phyloP scores from a whole-genome alignment of 2,888 invertebrate genomes.

The Xylota sylvarum region DNA sequence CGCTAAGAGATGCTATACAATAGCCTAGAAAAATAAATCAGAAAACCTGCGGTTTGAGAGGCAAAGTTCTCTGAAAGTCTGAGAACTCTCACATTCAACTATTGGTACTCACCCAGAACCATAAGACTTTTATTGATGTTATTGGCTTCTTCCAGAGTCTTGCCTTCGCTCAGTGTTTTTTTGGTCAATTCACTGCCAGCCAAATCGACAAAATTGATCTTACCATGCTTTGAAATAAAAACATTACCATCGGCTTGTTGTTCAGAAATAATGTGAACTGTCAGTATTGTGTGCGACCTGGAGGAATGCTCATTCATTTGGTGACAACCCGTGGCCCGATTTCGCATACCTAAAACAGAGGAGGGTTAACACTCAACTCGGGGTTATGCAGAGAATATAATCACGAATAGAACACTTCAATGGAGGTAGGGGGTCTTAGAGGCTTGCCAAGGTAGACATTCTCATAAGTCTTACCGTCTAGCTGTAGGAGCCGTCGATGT shows the following conservation, averaged over 20 bases:
- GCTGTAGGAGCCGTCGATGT: too few relatives aligned
- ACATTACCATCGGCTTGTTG: conserved; percentile 92
- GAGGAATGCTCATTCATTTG: conserved; percentile 97
- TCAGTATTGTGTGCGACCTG: conserved; percentile 93
- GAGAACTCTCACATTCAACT: too few relatives aligned
- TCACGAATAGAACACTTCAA: too few relatives aligned
- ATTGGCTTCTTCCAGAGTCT: conserved; percentile 96
- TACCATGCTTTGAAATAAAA: conserved; percentile 95
- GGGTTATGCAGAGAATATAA: too few relatives aligned
- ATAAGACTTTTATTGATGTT: conserved; percentile 98
- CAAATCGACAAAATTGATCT: conserved; percentile 97
- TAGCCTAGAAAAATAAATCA: conserved; percentile 88
- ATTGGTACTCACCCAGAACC: conserved; percentile 90
- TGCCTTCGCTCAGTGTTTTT: conserved; percentile 94
- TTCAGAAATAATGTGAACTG: conserved; percentile 95
- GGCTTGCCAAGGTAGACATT: too few relatives aligned
- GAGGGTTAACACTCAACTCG: not conserved
- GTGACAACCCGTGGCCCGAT: conserved; percentile 95
- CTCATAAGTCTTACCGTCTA: too few relatives aligned
- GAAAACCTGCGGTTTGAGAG: too few relatives aligned
- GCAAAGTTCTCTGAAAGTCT: not conserved
- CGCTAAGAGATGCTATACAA: conserved; percentile 96
- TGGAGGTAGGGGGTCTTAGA: too few relatives aligned
- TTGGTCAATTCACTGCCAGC: conserved; percentile 99
- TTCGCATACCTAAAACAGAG: conserved; percentile 90